These are phyloP conservation scores for Hippotragus niger DNA, from an alignment of 2,113 vertebrate genomes.

Conservation along the genomic window DNA sequence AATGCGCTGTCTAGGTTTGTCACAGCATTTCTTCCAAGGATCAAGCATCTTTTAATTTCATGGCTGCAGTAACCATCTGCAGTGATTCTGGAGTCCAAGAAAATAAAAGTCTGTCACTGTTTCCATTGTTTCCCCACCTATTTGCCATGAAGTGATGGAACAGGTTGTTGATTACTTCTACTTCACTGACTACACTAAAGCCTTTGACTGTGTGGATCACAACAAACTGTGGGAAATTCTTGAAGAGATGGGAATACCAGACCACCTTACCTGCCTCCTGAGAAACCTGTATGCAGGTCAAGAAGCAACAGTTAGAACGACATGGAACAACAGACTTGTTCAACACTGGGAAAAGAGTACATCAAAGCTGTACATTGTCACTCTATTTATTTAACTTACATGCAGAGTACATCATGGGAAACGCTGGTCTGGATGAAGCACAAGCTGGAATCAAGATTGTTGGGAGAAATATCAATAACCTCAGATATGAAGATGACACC, in stretches of 20 bases:
- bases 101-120: not conserved
- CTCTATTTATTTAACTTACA: not conserved
- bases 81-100: not conserved
- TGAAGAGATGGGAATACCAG: not conserved
- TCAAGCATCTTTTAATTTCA: not conserved
- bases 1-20: not conserved
- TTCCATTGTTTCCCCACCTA: not conserved
- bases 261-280: not conserved
- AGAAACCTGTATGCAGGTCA: not conserved
- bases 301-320: not conserved
- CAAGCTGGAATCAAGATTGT: not conserved
- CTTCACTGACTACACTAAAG: not conserved
- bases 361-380: not conserved
- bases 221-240: not conserved
- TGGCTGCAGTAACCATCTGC: not conserved
- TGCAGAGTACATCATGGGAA: not conserved
- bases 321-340: not conserved
- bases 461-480: not conserved
- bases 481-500: not conserved
- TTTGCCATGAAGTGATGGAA: not conserved
- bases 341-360: not conserved
- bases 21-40: not conserved
- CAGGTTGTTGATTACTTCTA: not conserved
- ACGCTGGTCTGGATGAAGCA: not conserved
- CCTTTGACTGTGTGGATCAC: accelerated